A percentile compares a stretch with the other conserved stretches of the same genome.
phyloP scores from a whole-genome alignment of 2,797 vertebrate genomes.

The Lepilemur septentrionalis region DNA sequence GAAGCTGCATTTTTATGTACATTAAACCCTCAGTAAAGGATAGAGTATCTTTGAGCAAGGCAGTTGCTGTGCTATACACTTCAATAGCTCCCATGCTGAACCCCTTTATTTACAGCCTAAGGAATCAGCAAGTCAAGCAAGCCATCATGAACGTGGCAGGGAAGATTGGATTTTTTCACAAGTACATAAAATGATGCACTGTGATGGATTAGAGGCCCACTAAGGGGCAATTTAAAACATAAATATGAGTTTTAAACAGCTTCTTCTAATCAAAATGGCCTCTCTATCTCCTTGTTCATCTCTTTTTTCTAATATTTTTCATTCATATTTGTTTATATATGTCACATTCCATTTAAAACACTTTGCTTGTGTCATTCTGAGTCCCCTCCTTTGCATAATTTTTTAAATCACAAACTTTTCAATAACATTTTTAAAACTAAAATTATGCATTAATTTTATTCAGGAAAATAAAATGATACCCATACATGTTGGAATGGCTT shows the following conservation, averaged over 20 bases:
- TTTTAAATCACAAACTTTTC: not conserved
- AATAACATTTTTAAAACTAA: not conserved
- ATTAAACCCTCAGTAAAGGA: constrained; percentile 55
- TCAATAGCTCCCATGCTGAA: constrained; percentile 66
- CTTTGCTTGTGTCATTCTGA: not conserved
- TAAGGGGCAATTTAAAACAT: not conserved
- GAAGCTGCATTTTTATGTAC: constrained; percentile 74
- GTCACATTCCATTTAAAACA: not conserved
- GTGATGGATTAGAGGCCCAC: not conserved
- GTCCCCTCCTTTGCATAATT: not conserved
- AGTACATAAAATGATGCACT: not conserved
- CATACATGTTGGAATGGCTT: not conserved
- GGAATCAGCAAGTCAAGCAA: constrained; percentile 70
- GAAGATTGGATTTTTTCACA: not conserved
- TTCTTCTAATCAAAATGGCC: not conserved
- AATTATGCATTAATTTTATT: not conserved
- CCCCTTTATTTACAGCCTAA: constrained; percentile 69
- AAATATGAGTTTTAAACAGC: not conserved
- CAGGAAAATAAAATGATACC: not conserved
- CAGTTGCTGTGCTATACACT: constrained; percentile 58
- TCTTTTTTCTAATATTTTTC: not conserved
- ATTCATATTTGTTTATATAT: not conserved
- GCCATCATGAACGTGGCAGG: constrained; percentile 44
- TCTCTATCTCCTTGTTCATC: not conserved
- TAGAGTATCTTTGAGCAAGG: constrained; percentile 57